Evolutionary conservation across 2,113 vertebrate species (phyloP), one percentile per base, ranked within the genome.

Genomic region (Acanthisitta chloris): DNA sequence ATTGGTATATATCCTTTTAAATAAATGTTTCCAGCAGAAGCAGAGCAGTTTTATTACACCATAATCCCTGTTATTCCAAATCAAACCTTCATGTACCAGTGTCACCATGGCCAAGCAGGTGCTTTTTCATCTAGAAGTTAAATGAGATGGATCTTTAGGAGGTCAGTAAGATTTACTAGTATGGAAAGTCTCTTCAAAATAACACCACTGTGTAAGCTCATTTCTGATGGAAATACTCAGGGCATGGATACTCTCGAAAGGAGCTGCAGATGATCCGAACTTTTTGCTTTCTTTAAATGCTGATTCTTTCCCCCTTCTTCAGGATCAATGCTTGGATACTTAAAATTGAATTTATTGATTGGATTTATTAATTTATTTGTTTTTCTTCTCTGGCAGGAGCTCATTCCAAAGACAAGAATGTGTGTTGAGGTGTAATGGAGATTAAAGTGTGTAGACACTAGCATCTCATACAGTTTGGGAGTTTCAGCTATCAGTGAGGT

Each of bases 361-460:
- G 28, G 1, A 17, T 55, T 36, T 2, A 5, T 28, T 40, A 12
- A 12, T 43, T 34, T 52, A 2, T 23, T 38, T 42, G 0, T 43
- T 76, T 72, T 80, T 52, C 25, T 78, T 34, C 18, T 33, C 34
- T 70, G 20, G 17, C 12, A 77, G 9, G 3, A 70, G 16, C 24
- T 81, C 10, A 20, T 78, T 62, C 3, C 24, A 78, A 33, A 11
- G 16, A 3, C 3, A 93, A 77, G 10, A 0, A 0, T 3, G 1
- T 13, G 3, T 66, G 5, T 40, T 0, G 0, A 4, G 9, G 2
- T 59, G 8, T 9, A 14, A 24, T 24, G 10, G 6, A 62, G 20
- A 57, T 14, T 38, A 61, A 49, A 8, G 20, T n/a, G 5, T 17
- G 25, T 82, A 34, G 88, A 69, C 9, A n/a, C 6, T 23, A 77